These are phyloP conservation scores for Eilema sororculum DNA, from an alignment of 2,888 invertebrate species.

Conservation along the genomic window DNA sequence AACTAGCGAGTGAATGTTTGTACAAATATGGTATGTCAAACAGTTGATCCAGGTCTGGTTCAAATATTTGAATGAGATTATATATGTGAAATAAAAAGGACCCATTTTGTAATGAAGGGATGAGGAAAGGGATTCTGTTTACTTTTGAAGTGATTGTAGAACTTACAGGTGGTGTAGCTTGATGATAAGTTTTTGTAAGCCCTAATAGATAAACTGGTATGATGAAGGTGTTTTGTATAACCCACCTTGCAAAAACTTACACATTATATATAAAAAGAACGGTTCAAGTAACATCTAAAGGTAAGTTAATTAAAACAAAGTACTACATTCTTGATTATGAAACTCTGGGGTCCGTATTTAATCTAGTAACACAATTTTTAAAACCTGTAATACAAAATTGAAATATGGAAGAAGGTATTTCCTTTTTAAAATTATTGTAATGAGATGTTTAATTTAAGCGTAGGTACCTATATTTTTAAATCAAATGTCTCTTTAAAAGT, in stretches of 20 bases:
- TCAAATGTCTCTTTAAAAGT: too few relatives aligned
- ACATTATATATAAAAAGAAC: too few relatives aligned
- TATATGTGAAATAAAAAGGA: neutral
- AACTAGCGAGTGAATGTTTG: slow-evolving; percentile 24
- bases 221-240: too few relatives aligned
- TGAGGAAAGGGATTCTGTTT: slow-evolving; percentile 6
- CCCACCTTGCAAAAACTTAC: too few relatives aligned
- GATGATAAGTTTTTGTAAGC: too few relatives aligned
- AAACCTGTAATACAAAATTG: neutral
- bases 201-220: too few relatives aligned
- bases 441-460: neutral
- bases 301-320: too few relatives aligned
- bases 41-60: slow-evolving; percentile 18
- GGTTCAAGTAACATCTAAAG: too few relatives aligned
- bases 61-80: slow-evolving; percentile 32
- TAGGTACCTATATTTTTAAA: too few relatives aligned
- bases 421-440: neutral
- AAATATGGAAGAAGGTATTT: neutral
- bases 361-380: neutral
- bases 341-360: neutral
- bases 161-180: too few relatives aligned
- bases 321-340: too few relatives aligned
- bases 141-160: neutral
- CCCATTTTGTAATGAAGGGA: neutral
- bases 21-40: slow-evolving; percentile 24